A percentile compares a stretch with the other conserved stretches of the same genome.
phyloP scores from a whole-genome alignment of 2,113 vertebrate genomes.

The Pheucticus melanocephalus region DNA sequence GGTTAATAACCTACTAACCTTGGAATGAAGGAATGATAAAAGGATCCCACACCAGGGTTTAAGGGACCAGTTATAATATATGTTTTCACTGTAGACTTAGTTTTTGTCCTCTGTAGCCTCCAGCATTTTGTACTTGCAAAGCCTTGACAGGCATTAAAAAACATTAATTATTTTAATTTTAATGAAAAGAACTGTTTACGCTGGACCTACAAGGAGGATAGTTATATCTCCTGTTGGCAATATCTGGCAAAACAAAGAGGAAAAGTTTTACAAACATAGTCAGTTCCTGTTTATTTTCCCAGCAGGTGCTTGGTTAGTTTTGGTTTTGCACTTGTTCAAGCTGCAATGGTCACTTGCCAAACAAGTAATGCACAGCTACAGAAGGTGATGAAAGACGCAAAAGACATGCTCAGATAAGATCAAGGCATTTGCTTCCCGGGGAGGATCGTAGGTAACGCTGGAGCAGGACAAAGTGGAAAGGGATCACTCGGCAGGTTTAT shows the following conservation, averaged over 20 bases:
- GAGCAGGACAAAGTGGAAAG: background rate
- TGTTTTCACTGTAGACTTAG: conserved; percentile 32
- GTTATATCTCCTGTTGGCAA: background rate
- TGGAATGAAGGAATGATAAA: conserved; percentile 54
- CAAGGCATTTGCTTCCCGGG: background rate
- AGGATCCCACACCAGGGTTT: conserved; percentile 51
- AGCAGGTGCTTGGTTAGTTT: background rate
- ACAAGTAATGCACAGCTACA: background rate
- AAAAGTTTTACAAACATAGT: conserved; percentile 17
- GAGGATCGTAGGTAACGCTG: background rate
- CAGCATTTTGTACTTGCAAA: conserved; percentile 39
- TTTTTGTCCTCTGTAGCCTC: conserved; percentile 37
- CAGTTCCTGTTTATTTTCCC: background rate
- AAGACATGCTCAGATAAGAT: background rate
- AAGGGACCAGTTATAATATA: conserved; percentile 47
- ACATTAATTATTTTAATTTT: conserved; percentile 43
- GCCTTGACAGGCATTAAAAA: conserved; percentile 24
- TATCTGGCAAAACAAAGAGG: background rate
- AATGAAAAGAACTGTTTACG: background rate
- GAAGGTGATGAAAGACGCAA: background rate
- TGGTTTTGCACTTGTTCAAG: background rate
- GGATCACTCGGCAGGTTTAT: background rate
- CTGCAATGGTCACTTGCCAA: background rate
- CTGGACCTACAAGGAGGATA: background rate
- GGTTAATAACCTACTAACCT: conserved; percentile 70